Evolutionary conservation across 2,113 vertebrate species (phyloP), one percentile per base, ranked within the genome.

Genomic region (Anolis sagrei): DNA sequence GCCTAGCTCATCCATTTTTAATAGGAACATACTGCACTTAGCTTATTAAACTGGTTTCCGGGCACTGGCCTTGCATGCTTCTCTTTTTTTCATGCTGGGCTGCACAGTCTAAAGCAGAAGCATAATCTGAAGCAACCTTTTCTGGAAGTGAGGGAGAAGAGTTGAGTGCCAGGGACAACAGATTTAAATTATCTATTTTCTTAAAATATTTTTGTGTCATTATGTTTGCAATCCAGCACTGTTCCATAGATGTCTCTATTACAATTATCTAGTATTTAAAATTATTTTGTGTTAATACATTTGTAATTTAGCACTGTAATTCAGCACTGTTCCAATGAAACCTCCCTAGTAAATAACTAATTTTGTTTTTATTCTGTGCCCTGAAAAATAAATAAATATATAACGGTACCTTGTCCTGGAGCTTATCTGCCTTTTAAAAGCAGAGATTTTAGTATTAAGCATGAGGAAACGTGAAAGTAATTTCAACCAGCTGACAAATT

Each of bases 1-100:
- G 82, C 86, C 39, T 80, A 79, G 82, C 7, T 69, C 87, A 90
- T 94, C 80, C 61, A 95, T 94, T 94, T 95, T 94, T 94, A 95
- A 94, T 94, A 75, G 88, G 49, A 86, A 34, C 72, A 80, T 85
- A 74, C 81, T 86, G 84, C 70, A 48, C 85, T 93, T 86, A 84
- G 72, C 48, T 48, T 86, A 78, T 44, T 84, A 85, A 92, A 66
- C 86, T 29, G 73, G 70, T 70, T 88, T 89, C 76, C 19, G 72
- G 39, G 14, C 39, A 66, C 81, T 4, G 39, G 39, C 39, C 39
- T 44, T 44, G 39, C 39, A 76, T 44, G 21, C 8, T 2, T 75
- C 27, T 18, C 36, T 83, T n/a, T 66, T 61, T n/a, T 73, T 72
- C 34, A 79, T 72, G 51, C 16, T 75, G 27, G 36, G 49, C 70